Conservation (phyloP, 2,888 invertebrate species). For the Aleiodes leptofemur region DNA sequence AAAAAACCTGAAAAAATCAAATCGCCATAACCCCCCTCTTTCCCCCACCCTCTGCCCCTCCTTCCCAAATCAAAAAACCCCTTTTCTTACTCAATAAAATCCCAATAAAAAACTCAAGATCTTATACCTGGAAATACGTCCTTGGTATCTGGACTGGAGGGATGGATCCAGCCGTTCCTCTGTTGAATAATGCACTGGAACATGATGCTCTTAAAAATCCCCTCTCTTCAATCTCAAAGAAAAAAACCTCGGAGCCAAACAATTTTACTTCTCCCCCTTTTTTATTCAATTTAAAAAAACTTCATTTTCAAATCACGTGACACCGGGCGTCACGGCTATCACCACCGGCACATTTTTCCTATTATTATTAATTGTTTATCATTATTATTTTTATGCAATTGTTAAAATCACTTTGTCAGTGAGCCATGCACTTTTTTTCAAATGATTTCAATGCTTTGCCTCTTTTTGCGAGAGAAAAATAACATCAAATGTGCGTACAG, state of each 20-base stretch:
- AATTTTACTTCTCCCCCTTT: neutral
- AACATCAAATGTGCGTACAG: slow-evolving; percentile 29
- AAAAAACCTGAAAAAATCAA: too few species aligned
- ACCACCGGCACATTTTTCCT: neutral
- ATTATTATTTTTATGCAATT: too few species aligned
- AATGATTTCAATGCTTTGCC: too few species aligned
- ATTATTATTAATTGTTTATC: too few species aligned
- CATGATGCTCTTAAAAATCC: slow-evolving; percentile 75
- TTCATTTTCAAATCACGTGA: neutral
- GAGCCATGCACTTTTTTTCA: too few species aligned
- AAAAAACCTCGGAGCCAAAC: neutral
- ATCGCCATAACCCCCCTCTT: neutral
- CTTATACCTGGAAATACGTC: slow-evolving; percentile 84
- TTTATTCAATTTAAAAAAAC: neutral
- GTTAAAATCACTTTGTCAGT: too few species aligned
- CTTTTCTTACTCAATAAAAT: neutral
- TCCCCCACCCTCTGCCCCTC: neutral
- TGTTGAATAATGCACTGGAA: slow-evolving; percentile 91
- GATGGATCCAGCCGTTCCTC: slow-evolving; percentile 85
- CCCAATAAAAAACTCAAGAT: slow-evolving; percentile 22
- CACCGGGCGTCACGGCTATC: neutral
- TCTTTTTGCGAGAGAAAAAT: neutral
- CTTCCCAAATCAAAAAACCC: neutral
- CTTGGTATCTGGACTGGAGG: slow-evolving; percentile 83
- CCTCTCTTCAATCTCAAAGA: neutral